These are phyloP conservation scores for Cyanoderma ruficeps DNA, from an alignment of 2,113 vertebrate species.

Conservation along the genomic window DNA sequence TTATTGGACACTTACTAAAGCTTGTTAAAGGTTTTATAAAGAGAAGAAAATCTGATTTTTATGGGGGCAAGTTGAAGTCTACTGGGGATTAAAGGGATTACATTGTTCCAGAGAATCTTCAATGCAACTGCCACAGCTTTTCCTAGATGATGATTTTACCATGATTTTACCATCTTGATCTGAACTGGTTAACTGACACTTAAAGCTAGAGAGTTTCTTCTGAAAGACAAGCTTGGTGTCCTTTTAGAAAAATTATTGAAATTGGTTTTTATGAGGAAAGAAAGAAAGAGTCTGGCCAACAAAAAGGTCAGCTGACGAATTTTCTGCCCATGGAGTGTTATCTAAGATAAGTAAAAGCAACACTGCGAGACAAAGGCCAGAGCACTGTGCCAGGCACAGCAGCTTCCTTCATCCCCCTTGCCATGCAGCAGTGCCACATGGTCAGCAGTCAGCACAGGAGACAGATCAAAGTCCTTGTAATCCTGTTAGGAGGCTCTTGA, in stretches of 20 bases:
- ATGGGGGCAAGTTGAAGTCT: neutral
- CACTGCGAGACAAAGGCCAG: neutral
- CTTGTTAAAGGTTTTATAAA: neutral
- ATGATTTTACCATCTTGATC: neutral
- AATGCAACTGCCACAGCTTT: neutral
- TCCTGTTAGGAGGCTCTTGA: neutral
- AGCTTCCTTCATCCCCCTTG: neutral
- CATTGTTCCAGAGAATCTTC: neutral
- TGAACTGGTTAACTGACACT: neutral
- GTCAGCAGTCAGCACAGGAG: neutral
- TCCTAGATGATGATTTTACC: neutral
- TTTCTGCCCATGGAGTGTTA: neutral
- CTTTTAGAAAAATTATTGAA: neutral
- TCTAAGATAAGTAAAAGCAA: neutral
- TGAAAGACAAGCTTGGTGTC: neutral
- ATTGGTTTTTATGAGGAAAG: neutral
- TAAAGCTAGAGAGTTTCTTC: neutral
- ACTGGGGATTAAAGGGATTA: neutral
- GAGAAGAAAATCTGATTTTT: neutral
- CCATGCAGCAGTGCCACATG: neutral
- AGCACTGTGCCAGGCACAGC: neutral
- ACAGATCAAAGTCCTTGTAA: conserved; percentile 15
- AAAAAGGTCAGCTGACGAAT: neutral
- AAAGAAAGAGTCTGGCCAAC: neutral
- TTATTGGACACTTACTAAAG: neutral